These are phyloP conservation scores for Brachirus orientalis DNA, from an alignment of 2,113 vertebrate genomes.

Conservation along the genomic window DNA sequence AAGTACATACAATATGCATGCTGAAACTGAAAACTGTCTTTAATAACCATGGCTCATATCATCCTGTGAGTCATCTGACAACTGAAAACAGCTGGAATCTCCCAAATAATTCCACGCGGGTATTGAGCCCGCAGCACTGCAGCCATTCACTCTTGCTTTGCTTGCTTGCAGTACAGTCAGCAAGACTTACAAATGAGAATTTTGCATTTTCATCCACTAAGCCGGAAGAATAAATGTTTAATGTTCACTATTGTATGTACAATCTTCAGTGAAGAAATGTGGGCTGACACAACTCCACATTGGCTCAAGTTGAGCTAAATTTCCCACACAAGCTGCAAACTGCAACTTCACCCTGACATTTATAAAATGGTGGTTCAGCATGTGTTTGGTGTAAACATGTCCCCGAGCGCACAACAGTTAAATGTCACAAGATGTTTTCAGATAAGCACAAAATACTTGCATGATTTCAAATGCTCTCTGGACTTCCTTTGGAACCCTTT, in stretches of 20 bases:
- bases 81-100: constrained; percentile 48
- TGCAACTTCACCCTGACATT: constrained; percentile 55
- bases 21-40: constrained; percentile 30
- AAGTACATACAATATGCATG: constrained; percentile 12
- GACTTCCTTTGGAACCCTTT: constrained; percentile 14
- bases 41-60: constrained; percentile 26
- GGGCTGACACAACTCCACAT: constrained; percentile 14
- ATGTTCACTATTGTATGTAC: constrained; percentile 15
- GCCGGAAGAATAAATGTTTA: constrained; percentile 26
- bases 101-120: constrained; percentile 33
- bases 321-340: constrained; percentile 35
- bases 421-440: constrained; percentile 68
- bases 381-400: constrained; percentile 58
- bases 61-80: constrained; percentile 21
- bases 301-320: constrained; percentile 13
- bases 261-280: constrained; percentile 5
- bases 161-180: constrained; percentile 6
- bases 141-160: constrained; percentile 21
- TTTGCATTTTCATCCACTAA: constrained; percentile 18
- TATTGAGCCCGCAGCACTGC: constrained; percentile 11
- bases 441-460: constrained; percentile 48
- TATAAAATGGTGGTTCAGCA: constrained; percentile 55
- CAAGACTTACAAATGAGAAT: constrained; percentile 21
- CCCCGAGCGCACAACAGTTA: constrained; percentile 54
- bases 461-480: constrained; percentile 33